Evolutionary conservation across 1,140 invertebrate genomes (phyloP), one percentile per base, ranked within the genome.

Genomic region (Cecropterus lyciades): DNA sequence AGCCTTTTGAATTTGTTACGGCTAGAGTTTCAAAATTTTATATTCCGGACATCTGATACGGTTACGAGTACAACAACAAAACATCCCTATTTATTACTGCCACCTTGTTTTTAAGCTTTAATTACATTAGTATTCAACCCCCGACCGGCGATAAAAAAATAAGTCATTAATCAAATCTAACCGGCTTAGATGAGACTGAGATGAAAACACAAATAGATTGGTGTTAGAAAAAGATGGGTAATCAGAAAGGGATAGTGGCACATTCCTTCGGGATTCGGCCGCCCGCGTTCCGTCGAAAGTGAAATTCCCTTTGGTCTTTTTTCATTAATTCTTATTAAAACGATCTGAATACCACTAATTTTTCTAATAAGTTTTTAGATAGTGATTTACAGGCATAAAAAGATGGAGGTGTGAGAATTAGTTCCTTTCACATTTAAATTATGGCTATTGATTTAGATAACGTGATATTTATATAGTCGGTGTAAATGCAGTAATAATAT

Each of bases 151-250:
- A 74, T 77, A 79, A 83, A 85, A 85, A 87, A 85, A n/a, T n/a
- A 80, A 68, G 67, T 64, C 79, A 88, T 90, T 90, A 85, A 88
- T 90, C 87, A 90, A 77, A 78, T 60, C 56, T 79, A 88, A 88
- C 84, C 79, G 77, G 82, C 87, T 85, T 76, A 60, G 65, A 75
- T 59, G 63, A 73, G 45, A 67, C 59, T 20, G 45, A 49, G 57
- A 60, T 17, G n/a, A 10, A 10, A 4, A 60, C 30, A 48, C 11
- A 60, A 48, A 27, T 27, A 59, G 15, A 20, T 6, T 3, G 16
- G 67, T 64, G 72, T 55, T 42, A 65, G 73, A 88, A 56, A 73
- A 70, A 72, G 80, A 85, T 11, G 55, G 59, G 55, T 33, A 42
- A 65, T 64, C 70, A 67, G 77, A 89, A 70, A 84, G 80, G 76